Conservation (phyloP, 2,113 vertebrate genomes). For the Campylomormyrus tamandua region DNA sequence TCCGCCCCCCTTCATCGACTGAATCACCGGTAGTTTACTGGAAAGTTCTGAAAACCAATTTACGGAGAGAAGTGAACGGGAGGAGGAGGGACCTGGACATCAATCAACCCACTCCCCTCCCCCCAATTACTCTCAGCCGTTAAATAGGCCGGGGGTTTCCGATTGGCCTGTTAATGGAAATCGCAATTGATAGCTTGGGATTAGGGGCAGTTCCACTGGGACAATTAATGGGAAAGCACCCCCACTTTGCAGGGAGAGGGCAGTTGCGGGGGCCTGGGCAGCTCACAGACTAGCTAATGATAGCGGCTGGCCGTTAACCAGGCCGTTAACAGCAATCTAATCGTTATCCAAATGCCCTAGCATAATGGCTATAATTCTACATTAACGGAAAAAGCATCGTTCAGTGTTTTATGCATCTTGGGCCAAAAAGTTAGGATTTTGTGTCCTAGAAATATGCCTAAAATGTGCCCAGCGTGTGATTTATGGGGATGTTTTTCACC, state of each 20-base stretch:
- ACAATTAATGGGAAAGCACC: neutral
- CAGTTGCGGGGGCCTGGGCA: neutral
- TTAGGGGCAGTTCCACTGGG: neutral
- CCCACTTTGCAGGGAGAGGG: neutral
- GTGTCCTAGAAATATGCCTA: neutral
- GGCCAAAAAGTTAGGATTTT: neutral
- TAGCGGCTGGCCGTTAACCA: neutral
- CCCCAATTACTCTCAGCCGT: slow-evolving; percentile 24
- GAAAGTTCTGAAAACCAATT: neutral
- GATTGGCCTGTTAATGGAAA: neutral
- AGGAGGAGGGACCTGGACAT: neutral
- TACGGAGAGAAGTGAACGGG: neutral
- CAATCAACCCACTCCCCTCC: neutral
- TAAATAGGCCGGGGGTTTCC: neutral
- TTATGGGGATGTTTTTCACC: neutral
- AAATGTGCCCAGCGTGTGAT: neutral
- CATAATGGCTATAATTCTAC: neutral
- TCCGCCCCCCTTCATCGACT: neutral
- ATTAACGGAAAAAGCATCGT: neutral
- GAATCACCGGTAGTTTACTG: neutral
- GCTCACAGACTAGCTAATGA: neutral
- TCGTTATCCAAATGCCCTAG: neutral
- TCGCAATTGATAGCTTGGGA: neutral
- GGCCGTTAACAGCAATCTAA: neutral
- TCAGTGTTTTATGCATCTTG: neutral